Percentiles rank a stretch among this genome's conserved stretches.
Conservation (phyloP, 2,888 invertebrate genomes). For the Heterodera filipjevi region DNA sequence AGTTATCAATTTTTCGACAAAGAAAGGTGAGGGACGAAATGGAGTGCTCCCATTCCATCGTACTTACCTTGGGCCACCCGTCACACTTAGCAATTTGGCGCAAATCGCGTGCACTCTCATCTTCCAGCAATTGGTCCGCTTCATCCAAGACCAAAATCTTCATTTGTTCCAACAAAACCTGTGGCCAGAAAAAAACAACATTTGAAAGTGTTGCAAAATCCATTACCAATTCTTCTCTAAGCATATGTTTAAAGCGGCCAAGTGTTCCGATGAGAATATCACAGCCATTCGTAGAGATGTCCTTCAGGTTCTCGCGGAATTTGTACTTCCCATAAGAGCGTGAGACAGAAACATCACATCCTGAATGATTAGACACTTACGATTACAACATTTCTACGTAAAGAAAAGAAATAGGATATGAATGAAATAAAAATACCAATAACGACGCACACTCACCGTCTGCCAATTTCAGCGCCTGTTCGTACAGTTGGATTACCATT, state of each 20-base stretch:
- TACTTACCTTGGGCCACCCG: slow-evolving; percentile 35
- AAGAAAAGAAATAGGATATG: no score
- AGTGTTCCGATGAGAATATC: slow-evolving; percentile 70
- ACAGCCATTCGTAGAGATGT: slow-evolving; percentile 68
- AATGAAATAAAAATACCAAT: no score
- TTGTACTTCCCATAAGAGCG: slow-evolving; percentile 48
- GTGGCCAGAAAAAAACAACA: no score
- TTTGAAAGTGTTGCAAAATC: background rate
- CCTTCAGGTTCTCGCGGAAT: slow-evolving; percentile 32
- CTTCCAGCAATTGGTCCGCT: slow-evolving; percentile 80
- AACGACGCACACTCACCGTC: slow-evolving; percentile 29
- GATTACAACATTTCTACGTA: no score
- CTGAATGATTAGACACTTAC: slow-evolving; percentile 36
- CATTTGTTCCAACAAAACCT: slow-evolving; percentile 32
- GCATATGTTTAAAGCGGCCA: slow-evolving; percentile 42
- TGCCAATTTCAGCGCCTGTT: slow-evolving; percentile 49
- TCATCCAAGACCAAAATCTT: slow-evolving; percentile 78
- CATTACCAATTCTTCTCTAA: slow-evolving; percentile 19
- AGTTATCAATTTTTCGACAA: no score
- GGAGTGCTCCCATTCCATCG: no score
- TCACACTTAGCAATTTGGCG: slow-evolving; percentile 20
- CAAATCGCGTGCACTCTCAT: slow-evolving; percentile 62
- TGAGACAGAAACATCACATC: slow-evolving; percentile 37
- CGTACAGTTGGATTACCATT: slow-evolving; percentile 81
- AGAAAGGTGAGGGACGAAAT: no score